A percentile compares a stretch with the other conserved stretches of the same genome.
phyloP scores from a whole-genome alignment of 1,140 invertebrate species.

The Macrostomum lignano region DNA sequence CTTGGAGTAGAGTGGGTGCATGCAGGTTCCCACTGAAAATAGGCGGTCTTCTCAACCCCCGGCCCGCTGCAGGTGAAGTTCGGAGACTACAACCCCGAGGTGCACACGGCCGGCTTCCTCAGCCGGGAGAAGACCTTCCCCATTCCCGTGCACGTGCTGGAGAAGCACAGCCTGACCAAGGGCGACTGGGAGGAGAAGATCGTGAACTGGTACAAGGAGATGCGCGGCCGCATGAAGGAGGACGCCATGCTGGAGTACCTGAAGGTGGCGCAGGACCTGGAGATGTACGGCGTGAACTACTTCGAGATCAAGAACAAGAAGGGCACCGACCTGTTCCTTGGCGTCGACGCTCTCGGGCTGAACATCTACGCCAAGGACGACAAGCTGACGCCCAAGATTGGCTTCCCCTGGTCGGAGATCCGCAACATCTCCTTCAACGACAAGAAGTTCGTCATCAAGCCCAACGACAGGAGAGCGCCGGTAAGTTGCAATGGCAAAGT shows the following conservation, averaged over 20 bases:
- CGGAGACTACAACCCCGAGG: conserved; percentile 65
- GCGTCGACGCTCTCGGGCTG: conserved; percentile 75
- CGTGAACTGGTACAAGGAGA: conserved; percentile 71
- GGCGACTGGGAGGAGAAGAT: conserved; percentile 95
- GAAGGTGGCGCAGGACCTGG: conserved; percentile 72
- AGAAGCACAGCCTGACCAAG: conserved; percentile 81
- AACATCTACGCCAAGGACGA: conserved; percentile 96
- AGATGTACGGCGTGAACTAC: conserved; percentile 93
- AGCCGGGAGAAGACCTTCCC: conserved; percentile 53
- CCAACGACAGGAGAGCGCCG: conserved; percentile 93
- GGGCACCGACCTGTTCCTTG: conserved; percentile 75
- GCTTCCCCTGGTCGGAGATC: conserved; percentile 98
- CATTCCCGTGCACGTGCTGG: conserved; percentile 36
- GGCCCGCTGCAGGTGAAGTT: conserved; percentile 44
- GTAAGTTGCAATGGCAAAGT: too few relatives aligned
- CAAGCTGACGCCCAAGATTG: conserved; percentile 57
- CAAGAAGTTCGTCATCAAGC: conserved; percentile 96
- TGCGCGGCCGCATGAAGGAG: conserved; percentile 70
- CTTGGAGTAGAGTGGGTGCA: too few relatives aligned
- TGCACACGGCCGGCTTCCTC: conserved; percentile 60
- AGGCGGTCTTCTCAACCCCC: too few relatives aligned
- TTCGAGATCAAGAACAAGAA: conserved; percentile 75
- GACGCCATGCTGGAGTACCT: conserved; percentile 75
- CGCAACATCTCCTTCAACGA: conserved; percentile 98
- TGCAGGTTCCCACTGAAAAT: too few relatives aligned